Base-by-base conservation (phyloP, 2,113 vertebrate species). In the Boleophthalmus pectinirostris region DNA sequence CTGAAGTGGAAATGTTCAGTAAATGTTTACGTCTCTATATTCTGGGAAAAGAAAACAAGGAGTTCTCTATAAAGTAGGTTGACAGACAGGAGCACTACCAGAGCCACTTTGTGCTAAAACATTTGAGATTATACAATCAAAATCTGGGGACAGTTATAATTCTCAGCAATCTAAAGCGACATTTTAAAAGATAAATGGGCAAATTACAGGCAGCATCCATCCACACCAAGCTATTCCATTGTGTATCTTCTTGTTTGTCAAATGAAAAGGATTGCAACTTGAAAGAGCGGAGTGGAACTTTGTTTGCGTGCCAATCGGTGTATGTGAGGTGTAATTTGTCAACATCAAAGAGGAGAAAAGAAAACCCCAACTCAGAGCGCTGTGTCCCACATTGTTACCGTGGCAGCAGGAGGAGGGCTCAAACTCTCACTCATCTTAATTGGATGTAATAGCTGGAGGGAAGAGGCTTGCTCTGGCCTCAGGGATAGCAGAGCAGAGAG, bases 381-480 rank as follows among this genome's bases (percentile, higher is more conserved):
- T 71, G 74, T 77, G 80, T 82, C 78, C 66, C 75, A 84, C 82
- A 77, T 85, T 86, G 84, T 90, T 86, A 71, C 49, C 64, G 73
- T 72, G 38, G 70, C 61, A 75, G 82, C 82, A 25, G 69, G 75
- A 81, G 79, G 84, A 78, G 79, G 75, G 79, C 69, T 81, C 80
- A 84, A 80, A 75, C 73, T 73, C 78, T 87, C 75, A 66, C 70
- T 90, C 76, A 77, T 87, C 74, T 70, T 91, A 92, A 92, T 92
- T 93, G 88, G 91, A 90, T 90, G 83, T 89, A 91, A 91, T 89
- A 85, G 86, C 90, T 85, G 69, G 69, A 88, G 86, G 88, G 88
- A 90, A 91, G 91, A 87, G 78, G 75, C 89, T 85, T 24, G 74
- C 80, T 85, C 79, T 88, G 82, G 90, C 87, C 87, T 88, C 53